These are phyloP conservation scores for Acanthosepion pharaonis DNA, from an alignment of 2,888 invertebrate species.

Conservation along the genomic window DNA sequence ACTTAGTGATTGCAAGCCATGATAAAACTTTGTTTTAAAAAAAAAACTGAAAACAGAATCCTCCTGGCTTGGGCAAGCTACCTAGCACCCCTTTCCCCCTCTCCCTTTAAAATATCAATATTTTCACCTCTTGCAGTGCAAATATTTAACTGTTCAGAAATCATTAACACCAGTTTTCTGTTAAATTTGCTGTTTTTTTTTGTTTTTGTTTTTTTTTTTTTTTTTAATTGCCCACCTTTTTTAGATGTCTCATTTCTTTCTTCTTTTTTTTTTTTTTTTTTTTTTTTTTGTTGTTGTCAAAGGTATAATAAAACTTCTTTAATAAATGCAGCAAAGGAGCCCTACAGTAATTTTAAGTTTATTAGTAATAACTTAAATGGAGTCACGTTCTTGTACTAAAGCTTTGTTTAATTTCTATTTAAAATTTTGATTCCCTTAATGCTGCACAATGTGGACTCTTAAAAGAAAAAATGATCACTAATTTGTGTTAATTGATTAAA, in stretches of 20 bases:
- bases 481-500: constrained; percentile 34
- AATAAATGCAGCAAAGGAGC: background rate
- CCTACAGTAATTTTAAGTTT: background rate
- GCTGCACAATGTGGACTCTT: constrained; percentile 39
- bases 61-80: too few relatives aligned
- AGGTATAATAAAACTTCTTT: background rate
- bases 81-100: too few relatives aligned
- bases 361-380: background rate
- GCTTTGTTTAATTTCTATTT: background rate
- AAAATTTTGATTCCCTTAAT: constrained; percentile 38
- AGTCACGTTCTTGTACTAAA: background rate
- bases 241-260: background rate
- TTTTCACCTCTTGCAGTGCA: too few relatives aligned
- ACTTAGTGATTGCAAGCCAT: too few relatives aligned
- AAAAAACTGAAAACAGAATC: too few relatives aligned
- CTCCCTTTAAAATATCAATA: too few relatives aligned
- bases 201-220: background rate
- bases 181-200: background rate
- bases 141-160: too few relatives aligned
- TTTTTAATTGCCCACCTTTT: background rate
- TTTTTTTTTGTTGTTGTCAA: background rate
- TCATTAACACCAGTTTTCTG: background rate
- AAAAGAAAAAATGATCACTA: background rate
- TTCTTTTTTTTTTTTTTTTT: background rate
- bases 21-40: too few relatives aligned